These are phyloP conservation scores for Pharmacophagus antenor DNA, from an alignment of 2,888 invertebrate genomes.

Conservation along the genomic window DNA sequence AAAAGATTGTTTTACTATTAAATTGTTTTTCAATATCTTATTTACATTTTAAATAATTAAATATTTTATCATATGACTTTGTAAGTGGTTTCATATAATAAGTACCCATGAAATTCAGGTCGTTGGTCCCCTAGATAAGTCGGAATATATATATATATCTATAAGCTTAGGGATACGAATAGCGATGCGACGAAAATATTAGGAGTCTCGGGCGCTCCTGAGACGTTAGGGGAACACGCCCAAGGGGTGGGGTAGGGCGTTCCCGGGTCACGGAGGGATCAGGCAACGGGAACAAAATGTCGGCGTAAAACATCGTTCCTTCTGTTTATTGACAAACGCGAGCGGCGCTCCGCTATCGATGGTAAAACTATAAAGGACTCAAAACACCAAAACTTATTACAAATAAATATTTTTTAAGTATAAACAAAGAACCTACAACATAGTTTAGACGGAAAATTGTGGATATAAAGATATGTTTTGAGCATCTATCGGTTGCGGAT, in stretches of 20 bases:
- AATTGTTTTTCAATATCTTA: too few relatives aligned
- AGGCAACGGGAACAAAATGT: slow-evolving; percentile 56
- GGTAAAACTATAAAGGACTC: neutral
- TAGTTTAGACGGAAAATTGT: neutral
- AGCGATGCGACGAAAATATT: slow-evolving; percentile 56
- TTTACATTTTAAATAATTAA: neutral
- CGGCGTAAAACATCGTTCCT: slow-evolving; percentile 46
- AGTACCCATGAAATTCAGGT: slow-evolving; percentile 38
- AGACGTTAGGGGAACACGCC: slow-evolving; percentile 40
- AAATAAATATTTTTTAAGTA: neutral
- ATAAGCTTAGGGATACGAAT: slow-evolving; percentile 41
- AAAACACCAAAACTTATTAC: neutral
- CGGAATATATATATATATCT: slow-evolving; percentile 38
- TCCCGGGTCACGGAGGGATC: slow-evolving; percentile 56
- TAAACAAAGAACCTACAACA: neutral
- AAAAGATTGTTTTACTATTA: too few relatives aligned
- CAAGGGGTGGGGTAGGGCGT: slow-evolving; percentile 45
- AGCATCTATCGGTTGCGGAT: too few relatives aligned
- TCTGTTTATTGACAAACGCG: slow-evolving; percentile 48
- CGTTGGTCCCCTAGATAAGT: slow-evolving; percentile 35
- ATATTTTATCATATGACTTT: slow-evolving; percentile 2
- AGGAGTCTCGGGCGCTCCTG: slow-evolving; percentile 53
- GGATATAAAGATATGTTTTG: neutral
- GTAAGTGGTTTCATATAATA: slow-evolving; percentile 19
- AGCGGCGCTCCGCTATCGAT: slow-evolving; percentile 1